Base-by-base conservation (phyloP, 2,888 invertebrate genomes). In the Polyploca ridens region DNA sequence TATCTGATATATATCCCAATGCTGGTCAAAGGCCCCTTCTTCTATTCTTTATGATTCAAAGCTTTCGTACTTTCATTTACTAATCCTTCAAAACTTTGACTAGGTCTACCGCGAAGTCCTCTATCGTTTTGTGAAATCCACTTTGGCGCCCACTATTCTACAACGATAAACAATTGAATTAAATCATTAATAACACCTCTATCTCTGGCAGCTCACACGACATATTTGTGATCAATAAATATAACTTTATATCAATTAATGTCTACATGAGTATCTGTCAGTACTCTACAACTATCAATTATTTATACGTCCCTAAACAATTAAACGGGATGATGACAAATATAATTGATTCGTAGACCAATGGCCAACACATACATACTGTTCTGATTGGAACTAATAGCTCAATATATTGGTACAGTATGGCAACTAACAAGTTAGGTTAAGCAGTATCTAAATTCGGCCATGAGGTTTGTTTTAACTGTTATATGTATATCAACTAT, bases 321-420 rank as follows among this genome's bases (percentile, higher is more conserved):
- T 84, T 76, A 73, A 74, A 73, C 68, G 57, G 33, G 68, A 76
- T 74, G 71, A 73, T 78, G 72, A 78, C 82, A 79, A 84, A 79
- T 79, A 79, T 79, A 81, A 86, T 84, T 86, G 82, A 88, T 84
- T 81, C 74, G 71, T 69, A 64, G 71, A 72, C 71, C 73, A 70
- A 71, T 75, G 76, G 64, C 41, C 64, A 67, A 62, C 72, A 4
- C 14, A 41, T 7, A 41, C 54, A 71, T 74, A 74, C 70, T 66
- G 76, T 73, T 75, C 75, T 84, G 80, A 88, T 88, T 84, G 82
- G 79, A 79, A 82, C 80, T 84, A 86, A 88, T 84, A 78, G 79
- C 63, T 61, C 62, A 63, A 58, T 64, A 11, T 58, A 44, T 62
- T 64, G 54, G 41, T 63, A 33, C 59, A 57, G 8, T 54, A 19